Evolutionary conservation across 2,888 invertebrate genomes (phyloP).

Genomic region (Diaperis boleti): DNA sequence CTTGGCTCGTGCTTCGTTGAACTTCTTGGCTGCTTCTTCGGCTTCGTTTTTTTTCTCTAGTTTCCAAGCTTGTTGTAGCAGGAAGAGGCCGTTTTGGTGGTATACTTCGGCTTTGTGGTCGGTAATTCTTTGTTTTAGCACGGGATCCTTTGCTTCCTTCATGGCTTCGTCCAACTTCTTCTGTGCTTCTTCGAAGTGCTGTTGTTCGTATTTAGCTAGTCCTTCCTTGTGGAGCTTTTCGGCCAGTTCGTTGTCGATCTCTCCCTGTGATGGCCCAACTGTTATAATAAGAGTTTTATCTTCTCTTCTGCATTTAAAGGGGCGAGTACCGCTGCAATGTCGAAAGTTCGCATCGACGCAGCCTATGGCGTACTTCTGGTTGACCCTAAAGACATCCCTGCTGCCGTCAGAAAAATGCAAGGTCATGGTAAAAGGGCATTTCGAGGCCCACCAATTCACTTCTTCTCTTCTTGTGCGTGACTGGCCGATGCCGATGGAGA

Average conservation of each 20-base stretch:
- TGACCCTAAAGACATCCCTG: background rate
- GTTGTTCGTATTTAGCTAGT: no score
- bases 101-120: no score
- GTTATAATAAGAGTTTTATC: background rate
- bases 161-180: no score
- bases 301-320: background rate
- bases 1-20: background rate
- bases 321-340: background rate
- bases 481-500: background rate
- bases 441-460: background rate
- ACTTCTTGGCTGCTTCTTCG: background rate
- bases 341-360: background rate
- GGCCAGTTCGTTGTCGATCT: no score
- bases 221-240: no score
- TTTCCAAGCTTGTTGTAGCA: no score
- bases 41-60: no score
- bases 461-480: background rate
- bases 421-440: background rate
- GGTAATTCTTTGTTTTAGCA: no score
- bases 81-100: no score
- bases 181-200: no score
- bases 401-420: background rate
- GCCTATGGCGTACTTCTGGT: background rate
- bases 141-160: no score
- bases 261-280: no score